Evolutionary conservation across 2,797 vertebrate genomes (phyloP), one percentile per base, ranked within the genome.

Genomic region (Catharus ustulatus): DNA sequence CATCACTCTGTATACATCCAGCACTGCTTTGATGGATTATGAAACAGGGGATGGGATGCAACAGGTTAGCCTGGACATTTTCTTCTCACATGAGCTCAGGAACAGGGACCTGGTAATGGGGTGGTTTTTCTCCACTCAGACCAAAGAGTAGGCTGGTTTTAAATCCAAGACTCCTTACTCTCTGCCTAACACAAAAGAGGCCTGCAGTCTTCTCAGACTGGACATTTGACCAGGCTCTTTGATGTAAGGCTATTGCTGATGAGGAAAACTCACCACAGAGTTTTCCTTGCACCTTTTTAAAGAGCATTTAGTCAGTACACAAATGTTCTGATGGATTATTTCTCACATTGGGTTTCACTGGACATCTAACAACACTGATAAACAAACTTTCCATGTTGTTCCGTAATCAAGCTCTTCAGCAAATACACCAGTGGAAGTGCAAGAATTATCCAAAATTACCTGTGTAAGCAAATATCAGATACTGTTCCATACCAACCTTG

Each of bases 71-170:
- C 20, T 43, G 38, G 15, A 72, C 8, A 27, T 19, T 36, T 82
- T 26, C 15, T 48, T 78, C 46, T 66, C 26, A 40, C 1, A 0
- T 13, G 23, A 85, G 40, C 51, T 73, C 22, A 19, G 30, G 27
- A 90, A 40, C 6, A 57, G 23, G 6, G 23, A 32, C 13, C 45
- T 68, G 21, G 12, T 49, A 58, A 49, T 6, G 8, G 24, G 16
- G 0, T 0, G 2, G 14, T 24, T 90, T 46, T 80, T 9, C 6
- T 27, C 34, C 8, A 43, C 16, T 55, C 12, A 26, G 16, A 55
- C 19, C 15, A 64, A 62, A 24, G 16, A 51, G 8, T 10, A 61
- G 23, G 9, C 27, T 85, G 29, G 0, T 80, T 78, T 64, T 38
- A 23, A 52, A 68, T 10, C 1, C 42, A 40, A 11, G 2, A 32